A percentile compares a stretch with the other conserved stretches of the same genome.
phyloP scores from a whole-genome alignment of 2,113 vertebrate species.

The Mormoops blainvillei region DNA sequence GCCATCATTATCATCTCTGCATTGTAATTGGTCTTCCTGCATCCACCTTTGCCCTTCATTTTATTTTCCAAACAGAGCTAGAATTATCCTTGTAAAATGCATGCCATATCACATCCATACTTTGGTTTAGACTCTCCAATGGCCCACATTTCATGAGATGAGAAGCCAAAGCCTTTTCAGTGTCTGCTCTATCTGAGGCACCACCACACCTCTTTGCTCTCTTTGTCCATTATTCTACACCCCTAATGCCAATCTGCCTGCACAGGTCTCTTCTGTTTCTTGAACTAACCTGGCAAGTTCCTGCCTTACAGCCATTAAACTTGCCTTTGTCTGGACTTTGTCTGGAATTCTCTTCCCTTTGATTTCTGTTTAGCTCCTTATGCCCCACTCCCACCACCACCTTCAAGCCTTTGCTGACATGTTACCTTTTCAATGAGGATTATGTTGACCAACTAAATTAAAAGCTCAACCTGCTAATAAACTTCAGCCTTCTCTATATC shows the following conservation, averaged over 20 bases:
- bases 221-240: background rate
- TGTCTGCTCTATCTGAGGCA: background rate
- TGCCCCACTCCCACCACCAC: background rate
- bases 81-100: background rate
- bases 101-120: background rate
- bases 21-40: background rate
- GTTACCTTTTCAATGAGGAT: background rate
- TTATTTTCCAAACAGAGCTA: background rate
- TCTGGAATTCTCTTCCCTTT: background rate
- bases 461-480: background rate
- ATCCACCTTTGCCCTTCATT: background rate
- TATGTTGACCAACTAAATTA: background rate
- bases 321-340: background rate
- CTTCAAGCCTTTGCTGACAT: background rate
- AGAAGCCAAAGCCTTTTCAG: background rate
- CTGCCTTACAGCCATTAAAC: background rate
- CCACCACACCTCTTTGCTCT: background rate
- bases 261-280: background rate
- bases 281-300: background rate
- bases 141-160: background rate
- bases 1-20: background rate
- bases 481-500: background rate
- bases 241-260: background rate
- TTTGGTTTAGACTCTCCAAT: background rate
- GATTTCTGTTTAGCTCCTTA: background rate